These are phyloP conservation scores for Holotrichia oblita DNA, from an alignment of 1,140 invertebrate genomes.

Conservation along the genomic window DNA sequence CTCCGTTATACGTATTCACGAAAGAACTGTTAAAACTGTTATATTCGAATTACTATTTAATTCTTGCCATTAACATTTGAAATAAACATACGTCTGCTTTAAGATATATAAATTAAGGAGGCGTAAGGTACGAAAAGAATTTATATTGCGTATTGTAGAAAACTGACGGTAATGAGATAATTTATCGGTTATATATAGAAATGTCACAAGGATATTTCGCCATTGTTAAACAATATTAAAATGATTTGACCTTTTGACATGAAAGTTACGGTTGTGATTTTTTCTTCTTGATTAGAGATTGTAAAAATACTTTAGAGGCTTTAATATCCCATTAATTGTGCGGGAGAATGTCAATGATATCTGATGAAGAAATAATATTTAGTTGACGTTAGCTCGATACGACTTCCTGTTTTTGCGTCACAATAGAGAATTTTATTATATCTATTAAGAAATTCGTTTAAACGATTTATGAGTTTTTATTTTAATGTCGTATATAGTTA, in stretches of 20 bases:
- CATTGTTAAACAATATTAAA: conserved; percentile 25
- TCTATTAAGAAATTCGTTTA: neutral
- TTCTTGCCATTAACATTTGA: neutral
- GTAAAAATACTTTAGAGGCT: conserved; percentile 11
- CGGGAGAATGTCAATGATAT: conserved; percentile 31
- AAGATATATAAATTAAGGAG: neutral
- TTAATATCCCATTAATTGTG: conserved; percentile 22
- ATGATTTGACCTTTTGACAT: conserved; percentile 30
- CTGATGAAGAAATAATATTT: conserved; percentile 19
- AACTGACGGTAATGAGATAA: conserved; percentile 10
- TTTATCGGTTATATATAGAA: conserved; percentile 14
- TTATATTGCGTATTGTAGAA: neutral
- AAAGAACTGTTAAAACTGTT: neutral
- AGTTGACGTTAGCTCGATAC: neutral
- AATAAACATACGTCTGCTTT: neutral
- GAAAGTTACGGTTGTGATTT: conserved; percentile 23
- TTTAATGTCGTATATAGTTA: neutral
- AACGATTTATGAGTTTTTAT: conserved; percentile 24
- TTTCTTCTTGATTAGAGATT: neutral
- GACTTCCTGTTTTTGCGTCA: conserved; percentile 28
- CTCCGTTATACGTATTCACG: neutral
- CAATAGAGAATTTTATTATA: conserved; percentile 23
- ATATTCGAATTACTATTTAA: conserved; percentile 3
- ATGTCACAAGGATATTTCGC: conserved; percentile 18
- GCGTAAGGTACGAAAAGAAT: neutral